Evolutionary conservation across 2,113 vertebrate species (phyloP).

Genomic region (Spermophilus dauricus): DNA sequence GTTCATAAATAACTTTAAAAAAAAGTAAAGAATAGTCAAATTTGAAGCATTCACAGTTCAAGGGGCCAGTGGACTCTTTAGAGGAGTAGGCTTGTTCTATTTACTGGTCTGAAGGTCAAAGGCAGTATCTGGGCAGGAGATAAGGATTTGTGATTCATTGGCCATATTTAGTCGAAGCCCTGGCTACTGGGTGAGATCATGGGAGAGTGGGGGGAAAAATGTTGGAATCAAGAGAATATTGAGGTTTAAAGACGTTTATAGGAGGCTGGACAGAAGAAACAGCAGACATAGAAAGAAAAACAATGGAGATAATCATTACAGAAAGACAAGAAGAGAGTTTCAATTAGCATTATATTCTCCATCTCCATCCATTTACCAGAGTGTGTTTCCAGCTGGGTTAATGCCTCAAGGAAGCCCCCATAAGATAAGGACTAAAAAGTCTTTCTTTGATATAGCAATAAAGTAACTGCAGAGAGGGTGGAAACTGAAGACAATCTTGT

Average conservation of each 20-base stretch:
- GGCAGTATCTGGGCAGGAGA: neutral
- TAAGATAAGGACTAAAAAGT: neutral
- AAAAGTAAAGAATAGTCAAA: neutral
- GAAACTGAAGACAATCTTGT: neutral
- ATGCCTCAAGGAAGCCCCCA: neutral
- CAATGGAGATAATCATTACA: too few species aligned
- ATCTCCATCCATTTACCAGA: too few species aligned
- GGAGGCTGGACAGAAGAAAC: neutral
- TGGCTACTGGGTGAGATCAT: neutral
- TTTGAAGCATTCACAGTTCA: neutral
- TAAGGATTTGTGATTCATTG: neutral
- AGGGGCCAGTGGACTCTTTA: neutral
- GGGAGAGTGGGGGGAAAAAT: neutral
- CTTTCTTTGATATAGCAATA: slow-evolving; percentile 22
- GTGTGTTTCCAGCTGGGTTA: neutral
- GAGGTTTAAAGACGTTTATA: neutral
- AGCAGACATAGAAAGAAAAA: neutral
- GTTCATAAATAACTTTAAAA: too few species aligned
- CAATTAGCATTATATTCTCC: too few species aligned
- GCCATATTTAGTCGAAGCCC: neutral
- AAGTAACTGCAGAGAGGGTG: neutral
- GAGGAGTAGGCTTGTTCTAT: neutral
- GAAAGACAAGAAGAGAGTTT: neutral
- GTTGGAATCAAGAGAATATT: neutral
- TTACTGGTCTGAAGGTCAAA: neutral